Evolutionary conservation across 1,140 invertebrate species (phyloP), one percentile per base, ranked within the genome.

Genomic region (Luehdorfia chinensis): DNA sequence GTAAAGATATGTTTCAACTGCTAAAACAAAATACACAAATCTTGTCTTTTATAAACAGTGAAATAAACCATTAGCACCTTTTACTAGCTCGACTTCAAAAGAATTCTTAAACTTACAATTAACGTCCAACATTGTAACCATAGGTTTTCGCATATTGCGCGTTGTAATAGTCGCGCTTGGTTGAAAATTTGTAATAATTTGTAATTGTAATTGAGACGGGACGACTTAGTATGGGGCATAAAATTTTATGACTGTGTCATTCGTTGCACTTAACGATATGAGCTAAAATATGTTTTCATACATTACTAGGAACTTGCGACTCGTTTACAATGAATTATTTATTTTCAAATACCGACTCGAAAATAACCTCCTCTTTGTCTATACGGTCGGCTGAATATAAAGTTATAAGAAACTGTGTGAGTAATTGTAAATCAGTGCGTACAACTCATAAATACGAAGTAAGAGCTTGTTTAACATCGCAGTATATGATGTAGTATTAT

Each of bases 181-280:
- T 60, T 63, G 66, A 63, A 75, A 75, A 73, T 78, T 70, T 73
- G 67, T 70, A 75, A 77, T 78, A 76, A 80, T 83, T 83, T 80
- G 78, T 83, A 74, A 80, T 83, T 83, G 75, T 80, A 83, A 83
- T 83, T 71, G 75, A 70, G 67, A 66, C 50, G 47, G 52, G 43
- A 64, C 55, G 54, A 58, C 58, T 57, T 63, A 52, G 63, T 66
- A 64, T 60, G 48, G 59, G 51, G 56, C 75, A 76, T 83, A 75
- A 76, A 80, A 73, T 55, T 83, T 83, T 72, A 83, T 60, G 75
- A 70, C 57, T 66, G 47, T 83, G 75, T 80, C 78, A 78, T 70
- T 75, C 57, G 59, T 46, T 59, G 58, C 49, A 68, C 52, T 80
- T 83, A 80, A 83, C 62, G 75, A 80, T 71, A 79, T 74, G 62